Percentiles rank a stretch among this genome's conserved stretches.
Evolutionary conservation across 1,140 invertebrate genomes (phyloP).

Genomic region (Anastrepha ludens): DNA sequence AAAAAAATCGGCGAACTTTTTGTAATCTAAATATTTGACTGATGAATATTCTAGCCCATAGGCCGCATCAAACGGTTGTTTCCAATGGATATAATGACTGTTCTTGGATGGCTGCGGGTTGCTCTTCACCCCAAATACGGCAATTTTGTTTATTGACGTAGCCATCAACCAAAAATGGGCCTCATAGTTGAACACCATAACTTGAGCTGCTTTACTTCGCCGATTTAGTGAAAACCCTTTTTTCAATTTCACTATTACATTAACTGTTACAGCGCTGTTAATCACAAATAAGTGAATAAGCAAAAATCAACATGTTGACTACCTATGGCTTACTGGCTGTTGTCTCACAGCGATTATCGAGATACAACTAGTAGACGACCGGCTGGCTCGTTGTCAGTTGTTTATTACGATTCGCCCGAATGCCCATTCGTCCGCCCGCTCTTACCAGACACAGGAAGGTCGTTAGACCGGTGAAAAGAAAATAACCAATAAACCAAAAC

Average conservation of each 20-base stretch:
- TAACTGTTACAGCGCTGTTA: neutral
- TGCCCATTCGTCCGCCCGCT: neutral
- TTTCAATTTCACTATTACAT: neutral
- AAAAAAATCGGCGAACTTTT: too few species aligned
- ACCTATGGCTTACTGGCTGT: neutral
- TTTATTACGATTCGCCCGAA: slow-evolving; percentile 25
- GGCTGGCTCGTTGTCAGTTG: slow-evolving; percentile 18
- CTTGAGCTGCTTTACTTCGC: too few species aligned
- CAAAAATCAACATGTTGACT: slow-evolving; percentile 29
- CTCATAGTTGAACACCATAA: neutral
- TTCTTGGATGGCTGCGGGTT: too few species aligned
- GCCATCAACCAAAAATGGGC: too few species aligned
- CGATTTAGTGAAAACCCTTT: neutral
- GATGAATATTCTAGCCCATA: too few species aligned
- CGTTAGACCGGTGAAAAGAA: slow-evolving; percentile 44
- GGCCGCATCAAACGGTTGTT: too few species aligned
- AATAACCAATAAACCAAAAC: slow-evolving; percentile 31
- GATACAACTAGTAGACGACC: slow-evolving; percentile 24
- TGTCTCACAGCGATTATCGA: slow-evolving; percentile 31
- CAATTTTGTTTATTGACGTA: too few species aligned
- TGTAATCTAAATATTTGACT: too few species aligned
- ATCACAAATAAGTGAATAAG: neutral
- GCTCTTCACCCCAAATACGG: too few species aligned
- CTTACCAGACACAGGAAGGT: slow-evolving; percentile 2
- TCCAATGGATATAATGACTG: too few species aligned